These are phyloP conservation scores for Carcharodon carcharias DNA, from an alignment of 2,797 vertebrate species.

Conservation along the genomic window DNA sequence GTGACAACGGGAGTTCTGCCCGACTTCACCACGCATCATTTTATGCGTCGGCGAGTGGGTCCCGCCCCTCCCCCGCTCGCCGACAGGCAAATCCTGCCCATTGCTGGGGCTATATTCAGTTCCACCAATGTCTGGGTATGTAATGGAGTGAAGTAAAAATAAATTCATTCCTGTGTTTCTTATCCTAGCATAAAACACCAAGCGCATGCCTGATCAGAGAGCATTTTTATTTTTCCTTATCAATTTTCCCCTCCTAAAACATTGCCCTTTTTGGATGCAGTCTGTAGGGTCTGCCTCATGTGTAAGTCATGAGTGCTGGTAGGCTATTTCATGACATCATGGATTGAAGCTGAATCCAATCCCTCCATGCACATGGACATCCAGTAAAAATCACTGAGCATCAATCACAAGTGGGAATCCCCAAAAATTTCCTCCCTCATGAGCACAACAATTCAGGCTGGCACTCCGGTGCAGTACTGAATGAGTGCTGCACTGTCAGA, in stretches of 20 bases:
- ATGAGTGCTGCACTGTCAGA: no score
- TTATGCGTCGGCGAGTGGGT: no score
- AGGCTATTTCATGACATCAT: neutral
- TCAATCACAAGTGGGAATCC: neutral
- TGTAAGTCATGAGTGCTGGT: neutral
- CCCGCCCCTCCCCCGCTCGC: no score
- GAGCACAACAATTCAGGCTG: neutral
- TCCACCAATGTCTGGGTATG: neutral
- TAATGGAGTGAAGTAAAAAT: neutral
- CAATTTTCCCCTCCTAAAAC: neutral
- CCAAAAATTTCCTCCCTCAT: neutral
- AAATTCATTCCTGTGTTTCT: neutral
- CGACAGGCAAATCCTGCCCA: no score
- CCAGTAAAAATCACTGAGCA: neutral
- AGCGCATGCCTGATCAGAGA: neutral
- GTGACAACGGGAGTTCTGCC: no score
- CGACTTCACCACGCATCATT: no score
- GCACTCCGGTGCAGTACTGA: no score
- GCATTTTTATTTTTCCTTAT: neutral
- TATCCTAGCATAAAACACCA: neutral
- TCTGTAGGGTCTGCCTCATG: neutral
- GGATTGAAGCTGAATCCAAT: neutral
- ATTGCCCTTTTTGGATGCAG: neutral
- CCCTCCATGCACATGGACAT: neutral
- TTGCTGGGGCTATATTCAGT: neutral